Evolutionary conservation across 2,797 vertebrate species (phyloP).

Genomic region (Rhinatrema bivittatum): DNA sequence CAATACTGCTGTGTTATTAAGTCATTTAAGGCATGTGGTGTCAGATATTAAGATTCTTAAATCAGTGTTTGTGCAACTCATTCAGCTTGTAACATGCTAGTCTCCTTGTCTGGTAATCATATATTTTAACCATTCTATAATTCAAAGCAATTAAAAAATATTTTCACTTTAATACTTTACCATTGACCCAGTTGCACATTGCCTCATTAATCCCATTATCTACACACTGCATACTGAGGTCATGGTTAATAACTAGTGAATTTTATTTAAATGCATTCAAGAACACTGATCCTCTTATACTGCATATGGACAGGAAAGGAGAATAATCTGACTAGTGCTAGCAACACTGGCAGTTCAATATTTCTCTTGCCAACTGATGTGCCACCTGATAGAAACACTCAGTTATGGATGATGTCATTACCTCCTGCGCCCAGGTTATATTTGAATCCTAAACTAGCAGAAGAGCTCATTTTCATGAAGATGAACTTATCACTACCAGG

Average conservation of each 20-base stretch:
- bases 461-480: neutral
- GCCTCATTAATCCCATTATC: conserved; percentile 42
- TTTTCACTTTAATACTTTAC: neutral
- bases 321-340: too few relatives aligned
- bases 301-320: too few relatives aligned
- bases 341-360: conserved; percentile 27
- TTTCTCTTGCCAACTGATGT: neutral
- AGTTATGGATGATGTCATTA: too few relatives aligned
- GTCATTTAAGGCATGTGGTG: too few relatives aligned
- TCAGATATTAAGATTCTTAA: too few relatives aligned
- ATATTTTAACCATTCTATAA: too few relatives aligned
- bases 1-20: too few relatives aligned
- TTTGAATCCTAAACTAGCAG: neutral
- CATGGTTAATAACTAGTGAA: conserved; percentile 39
- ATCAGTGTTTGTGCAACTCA: too few relatives aligned
- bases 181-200: conserved; percentile 2
- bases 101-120: too few relatives aligned
- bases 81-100: too few relatives aligned
- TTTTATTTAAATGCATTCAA: conserved; percentile 20
- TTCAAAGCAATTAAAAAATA: conserved; percentile 23
- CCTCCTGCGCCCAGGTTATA: too few relatives aligned
- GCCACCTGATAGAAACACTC: conserved; percentile 8
- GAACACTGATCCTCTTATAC: too few relatives aligned
- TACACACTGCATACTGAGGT: conserved; percentile 30
- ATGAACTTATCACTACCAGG: neutral